Evolutionary conservation across 2,797 vertebrate genomes (phyloP), one percentile per base, ranked within the genome.

Genomic region (Anniella stebbinsi): DNA sequence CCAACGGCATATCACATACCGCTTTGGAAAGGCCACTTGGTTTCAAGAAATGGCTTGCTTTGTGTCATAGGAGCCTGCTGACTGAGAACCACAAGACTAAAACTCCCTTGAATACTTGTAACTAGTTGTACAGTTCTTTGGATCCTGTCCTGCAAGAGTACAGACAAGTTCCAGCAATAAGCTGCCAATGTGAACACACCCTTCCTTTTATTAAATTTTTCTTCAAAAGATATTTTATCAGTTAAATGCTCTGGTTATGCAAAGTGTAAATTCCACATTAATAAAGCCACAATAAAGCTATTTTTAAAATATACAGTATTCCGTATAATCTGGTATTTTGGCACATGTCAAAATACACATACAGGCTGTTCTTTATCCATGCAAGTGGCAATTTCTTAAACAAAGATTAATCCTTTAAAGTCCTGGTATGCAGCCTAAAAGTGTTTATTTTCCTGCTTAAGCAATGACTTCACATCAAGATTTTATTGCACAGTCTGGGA

Each of bases 381-480:
- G 23, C 21, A 88, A 33, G 75, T 87, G 45, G 82, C n/a, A 81
- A 77, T 89, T 77, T 89, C 57, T 88, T 57, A 85, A 88, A 36
- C 33, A 66, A 87, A 60, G 12, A 17, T 73, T 63, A n/a, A 85
- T 91, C 33, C 78, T 60, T 48, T 51, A 30, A 78, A 77, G 36
- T 57, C 73, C 9, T 84, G 88, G 54, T 33, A 87, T 83, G 54
- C 17, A 91, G 78, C 63, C 90, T 88, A 78, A 38, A 45, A 57
- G 76, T 86, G 89, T 89, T 88, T 89, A 82, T 89, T 91, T 92
- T 92, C 67, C 84, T 87, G 25, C 51, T 90, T 89, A 41, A 88
- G 87, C 36, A 89, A 88, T 92, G 69, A 90, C 80, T 92, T 93
- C 15, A 87, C 91, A 73, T 93, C 72, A 88, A 90, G 36, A 83